Evolutionary conservation across 2,113 vertebrate genomes (phyloP), one percentile per base, ranked within the genome.

Genomic region (Carlito syrichta): DNA sequence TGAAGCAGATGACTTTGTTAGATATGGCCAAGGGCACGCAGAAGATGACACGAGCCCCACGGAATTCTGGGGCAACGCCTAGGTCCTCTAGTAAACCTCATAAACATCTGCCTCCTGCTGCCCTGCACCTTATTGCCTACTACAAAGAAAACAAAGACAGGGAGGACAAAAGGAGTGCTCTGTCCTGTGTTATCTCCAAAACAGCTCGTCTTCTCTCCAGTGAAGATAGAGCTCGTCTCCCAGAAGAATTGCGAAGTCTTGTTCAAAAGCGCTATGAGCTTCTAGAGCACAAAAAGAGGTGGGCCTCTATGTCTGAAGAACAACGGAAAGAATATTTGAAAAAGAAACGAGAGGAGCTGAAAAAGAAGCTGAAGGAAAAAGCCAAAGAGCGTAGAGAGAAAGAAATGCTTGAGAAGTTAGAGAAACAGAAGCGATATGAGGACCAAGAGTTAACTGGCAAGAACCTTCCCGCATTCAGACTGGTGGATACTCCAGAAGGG

Each of bases 1-100:
- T 99, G 99, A 99, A 99, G 95, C 99, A 99, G 97, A 99, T 99
- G 99, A 99, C 99, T 0, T 98, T 99, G 62, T 97, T 99, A 93
- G 99, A 99, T 95, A 98, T 99, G 98, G 99, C 99, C 45, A 99
- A 99, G 98, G 99, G 99, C 86, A 98, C 99, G 4, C 92, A 99
- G 60, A 99, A 99, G 92, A 98, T 98, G 78, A 98, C 98, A 9
- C 98, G 99, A 25, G 94, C 99, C 92, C 99, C 99, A 0, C 98
- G 99, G 77, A 99, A 93, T 96, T 97, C 98, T 1, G 98, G 98
- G 45, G 93, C 98, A 17, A 98, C 99, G 0, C 98, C 99, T 5
- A 97, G 98, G 74, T 98, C 99, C 74, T 98, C 98, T 73, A 98
- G 87, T 69, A 99, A 99, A 96, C 98, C 99, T 38, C 99, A 99